Base-by-base conservation (phyloP, 1,140 invertebrate genomes). In the Helicoverpa zea region DNA sequence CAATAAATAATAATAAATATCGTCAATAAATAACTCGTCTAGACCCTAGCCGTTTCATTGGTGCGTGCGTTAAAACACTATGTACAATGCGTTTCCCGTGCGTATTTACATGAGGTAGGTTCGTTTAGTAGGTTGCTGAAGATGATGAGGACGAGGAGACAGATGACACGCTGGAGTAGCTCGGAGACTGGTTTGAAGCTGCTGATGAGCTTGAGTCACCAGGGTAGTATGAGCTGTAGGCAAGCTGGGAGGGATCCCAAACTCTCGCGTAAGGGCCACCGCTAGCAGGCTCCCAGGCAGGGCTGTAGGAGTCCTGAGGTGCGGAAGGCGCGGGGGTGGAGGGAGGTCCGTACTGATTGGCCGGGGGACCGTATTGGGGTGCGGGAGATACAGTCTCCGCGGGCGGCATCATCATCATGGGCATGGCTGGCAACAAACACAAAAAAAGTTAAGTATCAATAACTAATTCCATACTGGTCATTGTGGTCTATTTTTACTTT, bases 141-240 rank as follows among this genome's bases (percentile, higher is more conserved):
- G 92, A 89, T 23, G 89, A 89, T 18, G 91, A 91, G 61, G 92
- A 90, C 12, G 92, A 89, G 35, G 94, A 95, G 35, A 94, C 94
- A 2, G 96, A 94, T n/a, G 96, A 95, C 13, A 95, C 94, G 77
- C 91, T 94, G 3, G 95, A 95, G 83, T 96, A 95, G 79, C 96
- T 95, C 3, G 95, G 95, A 52, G 95, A 96, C 52, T 94, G 94
- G 81, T 96, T 95, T 0, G 95, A 95, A 23, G 93, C 91, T 0
- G 95, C 95, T 2, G 95, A 95, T 0, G 95, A 92, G 4, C 94
- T 96, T 0, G 96, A 95, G 77, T 96, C 96, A 87, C 96, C 95
- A 66, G 97, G 96, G 82, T 97, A 97, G 91, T 98, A 98, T 3
- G 97, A 97, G 87, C 96, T 98, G 92, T 98, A 98, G 58, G 97